phyloP scores from a whole-genome alignment of 2,113 vertebrate genomes.

The Zosterops hypoxanthus region DNA sequence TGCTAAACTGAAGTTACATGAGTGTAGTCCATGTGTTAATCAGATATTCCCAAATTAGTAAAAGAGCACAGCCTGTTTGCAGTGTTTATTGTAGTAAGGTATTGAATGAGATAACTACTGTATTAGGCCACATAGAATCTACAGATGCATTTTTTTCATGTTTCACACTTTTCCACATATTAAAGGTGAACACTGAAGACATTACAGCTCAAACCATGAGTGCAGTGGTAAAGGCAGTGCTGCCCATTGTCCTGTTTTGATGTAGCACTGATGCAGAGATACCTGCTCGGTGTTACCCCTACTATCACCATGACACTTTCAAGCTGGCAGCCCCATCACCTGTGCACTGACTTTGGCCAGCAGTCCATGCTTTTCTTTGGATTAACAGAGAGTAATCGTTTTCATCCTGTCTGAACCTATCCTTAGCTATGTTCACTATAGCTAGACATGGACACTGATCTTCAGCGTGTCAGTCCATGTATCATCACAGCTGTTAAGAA shows the following conservation, averaged over 20 bases:
- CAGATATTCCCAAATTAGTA: background rate
- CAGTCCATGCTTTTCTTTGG: background rate
- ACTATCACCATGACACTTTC: background rate
- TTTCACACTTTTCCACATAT: background rate
- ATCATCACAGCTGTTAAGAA: background rate
- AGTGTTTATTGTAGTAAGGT: background rate
- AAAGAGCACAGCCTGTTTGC: background rate
- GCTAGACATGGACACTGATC: background rate
- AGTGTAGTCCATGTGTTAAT: background rate
- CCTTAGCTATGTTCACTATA: background rate
- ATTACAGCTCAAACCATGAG: background rate
- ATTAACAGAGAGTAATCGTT: background rate
- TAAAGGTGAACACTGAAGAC: background rate
- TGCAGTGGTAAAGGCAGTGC: background rate
- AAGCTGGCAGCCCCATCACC: background rate
- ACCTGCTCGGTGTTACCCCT: background rate
- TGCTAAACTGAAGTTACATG: background rate
- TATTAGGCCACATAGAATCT: background rate
- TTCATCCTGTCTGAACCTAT: background rate
- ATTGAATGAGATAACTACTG: background rate
- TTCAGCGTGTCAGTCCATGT: rapidly evolving
- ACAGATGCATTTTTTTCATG: background rate
- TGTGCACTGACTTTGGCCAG: background rate
- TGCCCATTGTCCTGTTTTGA: background rate
- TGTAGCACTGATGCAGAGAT: background rate